Base-by-base conservation (phyloP, 2,888 invertebrate species). In the Cepaea hortensis region DNA sequence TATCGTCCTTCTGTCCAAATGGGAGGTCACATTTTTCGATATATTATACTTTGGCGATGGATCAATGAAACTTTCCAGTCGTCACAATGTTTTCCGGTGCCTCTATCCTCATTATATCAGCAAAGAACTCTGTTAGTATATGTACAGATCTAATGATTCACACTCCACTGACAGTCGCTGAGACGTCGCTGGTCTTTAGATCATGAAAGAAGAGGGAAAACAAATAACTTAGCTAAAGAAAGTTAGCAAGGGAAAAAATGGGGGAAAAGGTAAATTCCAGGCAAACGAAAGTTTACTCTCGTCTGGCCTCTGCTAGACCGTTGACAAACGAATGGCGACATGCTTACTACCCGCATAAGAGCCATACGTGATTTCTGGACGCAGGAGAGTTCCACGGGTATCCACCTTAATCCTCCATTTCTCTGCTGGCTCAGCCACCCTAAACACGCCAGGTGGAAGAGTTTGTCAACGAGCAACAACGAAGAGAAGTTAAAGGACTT, bases 271-370 rank as follows among this genome's bases (percentile, higher is more conserved):
- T 23, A 35, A 13, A 79, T 62, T 79, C 62, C 79, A 35, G 35
- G 79, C 68, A 81, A 70, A 20, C n/a, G 35, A 2, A 70, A 48
- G 70, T 79, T 79, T 65, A 61, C 73, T 18, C 35, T 35, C 35
- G 83, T 83, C 83, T 83, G 83, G 55, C 73, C 68, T n/a, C 83
- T 55, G 72, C 46, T 50, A 83, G 65, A 73, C 83, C 35, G 35
- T 83, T 3, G 61, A 61, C 83, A 83, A 83, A 83, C 83, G 50
- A 50, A 55, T 83, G 83, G 83, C 83, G 83, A 55, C 83, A 61
- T 35, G 15, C 23, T 35, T 61, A 72, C 72, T 83, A 83, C 83
- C 83, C 83, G 72, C 20, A 61, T 83, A 73, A 72, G 83, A 73
- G 61, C 73, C 48, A 83, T 11, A 83, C 83, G 83, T 83, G 83